Evolutionary conservation across 2,797 vertebrate species (phyloP).

Genomic region (Sebastes nivosus): DNA sequence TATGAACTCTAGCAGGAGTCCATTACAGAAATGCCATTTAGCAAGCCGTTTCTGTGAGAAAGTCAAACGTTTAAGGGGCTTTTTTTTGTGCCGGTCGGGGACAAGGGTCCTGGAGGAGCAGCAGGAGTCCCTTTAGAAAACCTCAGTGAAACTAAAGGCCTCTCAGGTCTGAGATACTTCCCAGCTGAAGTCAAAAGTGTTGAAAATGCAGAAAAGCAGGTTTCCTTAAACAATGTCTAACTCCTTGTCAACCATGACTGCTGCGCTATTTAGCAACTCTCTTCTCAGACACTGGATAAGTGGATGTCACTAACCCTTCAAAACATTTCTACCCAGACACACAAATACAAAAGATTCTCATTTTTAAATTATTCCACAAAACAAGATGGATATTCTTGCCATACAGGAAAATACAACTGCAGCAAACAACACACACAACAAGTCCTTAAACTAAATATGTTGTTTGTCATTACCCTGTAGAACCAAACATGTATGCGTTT

Average conservation of each 20-base stretch:
- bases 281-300: conserved; percentile 56
- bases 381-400: neutral
- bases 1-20: conserved; percentile 91
- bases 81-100: conserved; percentile 76
- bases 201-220: conserved; percentile 78
- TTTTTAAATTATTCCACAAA: neutral
- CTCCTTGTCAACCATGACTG: conserved; percentile 73
- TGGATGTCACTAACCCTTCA: conserved; percentile 32
- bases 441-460: neutral
- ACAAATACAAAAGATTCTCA: neutral
- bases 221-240: conserved; percentile 68
- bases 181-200: conserved; percentile 81
- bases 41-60: conserved; percentile 88
- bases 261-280: conserved; percentile 63
- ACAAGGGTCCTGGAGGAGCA: conserved; percentile 76
- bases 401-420: neutral
- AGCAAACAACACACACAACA: neutral
- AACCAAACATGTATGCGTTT: neutral
- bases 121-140: conserved; percentile 81
- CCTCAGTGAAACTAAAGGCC: conserved; percentile 76
- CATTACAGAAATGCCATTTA: conserved; percentile 89
- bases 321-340: neutral
- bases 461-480: neutral
- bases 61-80: conserved; percentile 86
- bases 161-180: conserved; percentile 80